Conservation (phyloP, 37 sponge, comb jelly and placozoan genomes). For the Crambe crambe region DNA sequence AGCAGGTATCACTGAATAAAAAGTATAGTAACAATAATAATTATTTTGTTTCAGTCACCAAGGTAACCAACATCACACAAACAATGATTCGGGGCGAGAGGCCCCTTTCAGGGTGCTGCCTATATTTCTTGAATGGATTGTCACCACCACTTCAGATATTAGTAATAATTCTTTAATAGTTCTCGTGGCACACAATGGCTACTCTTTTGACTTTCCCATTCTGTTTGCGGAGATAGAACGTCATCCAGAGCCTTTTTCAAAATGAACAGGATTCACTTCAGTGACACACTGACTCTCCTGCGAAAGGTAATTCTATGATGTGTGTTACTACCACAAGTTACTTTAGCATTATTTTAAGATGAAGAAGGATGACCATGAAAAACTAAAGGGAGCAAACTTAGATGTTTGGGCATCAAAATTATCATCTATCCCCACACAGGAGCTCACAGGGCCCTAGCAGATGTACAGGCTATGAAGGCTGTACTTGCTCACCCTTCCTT, state of each 20-base stretch:
- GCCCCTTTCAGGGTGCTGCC: conserved; percentile 20
- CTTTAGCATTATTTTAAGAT: neutral
- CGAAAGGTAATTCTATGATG: neutral
- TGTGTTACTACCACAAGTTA: neutral
- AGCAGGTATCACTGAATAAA: conserved; percentile 1
- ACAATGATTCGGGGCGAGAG: conserved; percentile 2
- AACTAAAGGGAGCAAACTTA: neutral
- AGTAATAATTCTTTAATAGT: conserved; percentile 9
- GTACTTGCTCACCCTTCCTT: neutral
- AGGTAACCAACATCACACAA: conserved; percentile 22
- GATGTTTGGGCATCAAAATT: neutral
- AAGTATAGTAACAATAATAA: neutral
- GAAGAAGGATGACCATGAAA: neutral
- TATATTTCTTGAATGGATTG: neutral
- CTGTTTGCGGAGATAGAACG: conserved; percentile 57
- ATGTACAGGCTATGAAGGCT: neutral
- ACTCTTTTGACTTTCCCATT: conserved; percentile 55
- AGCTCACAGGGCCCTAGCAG: neutral
- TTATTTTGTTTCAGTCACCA: neutral
- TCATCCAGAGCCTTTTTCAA: neutral
- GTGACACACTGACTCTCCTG: conserved; percentile 34
- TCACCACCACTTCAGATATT: neutral
- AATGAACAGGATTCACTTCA: conserved; percentile 37
- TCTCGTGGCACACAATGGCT: conserved; percentile 68
- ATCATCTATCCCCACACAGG: neutral